Conservation (phyloP, 92 coral and sea anemone genomes). For the Isaurus tuberculatus region DNA sequence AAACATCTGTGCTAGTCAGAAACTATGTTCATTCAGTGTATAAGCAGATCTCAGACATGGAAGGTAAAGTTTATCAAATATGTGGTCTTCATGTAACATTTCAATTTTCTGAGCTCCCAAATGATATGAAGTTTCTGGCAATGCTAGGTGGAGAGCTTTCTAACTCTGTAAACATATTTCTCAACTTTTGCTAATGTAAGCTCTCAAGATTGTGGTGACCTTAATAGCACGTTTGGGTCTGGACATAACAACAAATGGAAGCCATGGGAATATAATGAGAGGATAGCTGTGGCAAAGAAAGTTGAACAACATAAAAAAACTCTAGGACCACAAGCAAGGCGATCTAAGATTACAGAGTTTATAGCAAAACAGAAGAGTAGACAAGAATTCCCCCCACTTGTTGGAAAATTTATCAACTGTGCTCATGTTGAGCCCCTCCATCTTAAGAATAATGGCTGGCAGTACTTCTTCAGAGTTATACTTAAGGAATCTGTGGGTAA, state of each 20-base stretch:
- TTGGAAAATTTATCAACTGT: neutral
- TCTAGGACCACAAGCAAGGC: neutral
- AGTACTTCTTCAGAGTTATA: neutral
- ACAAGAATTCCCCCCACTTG: slow-evolving; percentile 5
- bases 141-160: slow-evolving; percentile 82
- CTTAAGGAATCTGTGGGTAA: neutral
- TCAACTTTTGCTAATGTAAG: slow-evolving; percentile 74
- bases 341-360: neutral
- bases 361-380: slow-evolving; percentile 18
- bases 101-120: slow-evolving; percentile 69
- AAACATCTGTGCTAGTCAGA: slow-evolving; percentile 53
- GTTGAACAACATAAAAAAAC: slow-evolving; percentile 52
- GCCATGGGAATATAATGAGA: slow-evolving; percentile 64
- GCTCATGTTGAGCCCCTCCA: neutral
- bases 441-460: slow-evolving; percentile 41
- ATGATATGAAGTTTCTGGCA: slow-evolving; percentile 81
- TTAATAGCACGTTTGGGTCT: slow-evolving; percentile 60
- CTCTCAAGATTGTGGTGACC: slow-evolving; percentile 57
- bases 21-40: slow-evolving; percentile 60
- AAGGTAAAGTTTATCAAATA: slow-evolving; percentile 65
- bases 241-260: slow-evolving; percentile 56
- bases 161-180: slow-evolving; percentile 72
- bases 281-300: slow-evolving; percentile 38
- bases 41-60: slow-evolving; percentile 69
- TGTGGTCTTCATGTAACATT: slow-evolving; percentile 70